Evolutionary conservation across 2,888 invertebrate species (phyloP), one percentile per base, ranked within the genome.

Genomic region (Cerceris ruficornis): DNA sequence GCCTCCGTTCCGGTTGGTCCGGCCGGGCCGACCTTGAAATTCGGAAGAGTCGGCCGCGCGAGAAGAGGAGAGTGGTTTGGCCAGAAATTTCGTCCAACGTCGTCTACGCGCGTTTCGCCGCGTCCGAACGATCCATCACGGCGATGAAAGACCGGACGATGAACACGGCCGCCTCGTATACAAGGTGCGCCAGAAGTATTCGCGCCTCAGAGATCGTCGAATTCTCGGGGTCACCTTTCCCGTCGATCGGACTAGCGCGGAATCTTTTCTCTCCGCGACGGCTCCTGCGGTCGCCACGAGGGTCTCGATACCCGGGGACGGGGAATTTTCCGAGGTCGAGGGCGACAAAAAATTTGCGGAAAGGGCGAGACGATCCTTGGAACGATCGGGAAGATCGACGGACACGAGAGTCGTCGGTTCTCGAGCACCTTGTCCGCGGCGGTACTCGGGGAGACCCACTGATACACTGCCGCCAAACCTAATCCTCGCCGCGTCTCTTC

Each of bases 391-490:
- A 54, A 15, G 28, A 28, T 28, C 28, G 28, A 28, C 28, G 28
- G 28, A 28, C 2, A 28, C n/a, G 13, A 7, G 39, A 7, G 41
- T 41, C 59, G n/a, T n/a, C n/a, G n/a, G n/a, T n/a, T n/a, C 7
- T 14, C 4, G 59, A 41, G 15, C 42, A 59, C 2, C 41, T 11
- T 59, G 4, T 59, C 39, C 14, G 42, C 13, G 59, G 43, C 14
- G 13, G 14, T 8, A n/a, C 14, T 7, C 57, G 46, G 28, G 81
- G 73, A 82, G 84, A 82, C 83, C 84, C 80, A 83, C 81, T 86
- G 87, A 86, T 84, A 86, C 80, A 87, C 83, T 87, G 84, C 77
- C 86, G 83, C 84, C 80, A 82, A 85, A 82, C 80, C 77, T 72
- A 72, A 71, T 59, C 75, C 28, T 28, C 41, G 49, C 52, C 41